Percentiles rank a stretch among this genome's conserved stretches.
phyloP scores from a whole-genome alignment of 23 tunicate species.

The Halocynthia aurantium region DNA sequence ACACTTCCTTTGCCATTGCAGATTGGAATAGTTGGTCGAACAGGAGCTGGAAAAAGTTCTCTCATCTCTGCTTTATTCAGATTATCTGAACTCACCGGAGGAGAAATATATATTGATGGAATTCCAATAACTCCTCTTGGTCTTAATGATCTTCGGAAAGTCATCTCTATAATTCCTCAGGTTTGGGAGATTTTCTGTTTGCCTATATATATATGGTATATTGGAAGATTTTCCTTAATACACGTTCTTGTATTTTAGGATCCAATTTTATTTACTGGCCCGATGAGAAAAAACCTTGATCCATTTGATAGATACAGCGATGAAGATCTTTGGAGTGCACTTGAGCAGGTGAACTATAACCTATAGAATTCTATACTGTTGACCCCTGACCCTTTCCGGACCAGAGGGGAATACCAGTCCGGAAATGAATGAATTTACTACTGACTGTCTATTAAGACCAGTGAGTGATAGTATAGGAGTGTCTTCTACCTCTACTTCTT shows the following conservation, averaged over 20 bases:
- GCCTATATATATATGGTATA: background rate
- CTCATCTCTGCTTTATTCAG: constrained; percentile 56
- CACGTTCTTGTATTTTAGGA: constrained; percentile 48
- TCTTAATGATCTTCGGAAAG: constrained; percentile 39
- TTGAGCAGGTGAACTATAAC: constrained; percentile 43
- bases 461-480: background rate
- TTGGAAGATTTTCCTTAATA: background rate
- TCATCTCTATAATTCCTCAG: constrained; percentile 55
- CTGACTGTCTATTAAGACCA: background rate
- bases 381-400: too few species aligned
- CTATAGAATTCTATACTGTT: background rate
- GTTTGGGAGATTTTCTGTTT: background rate
- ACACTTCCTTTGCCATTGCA: background rate
- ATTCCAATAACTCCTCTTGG: constrained; percentile 34
- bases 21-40: constrained; percentile 72
- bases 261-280: constrained; percentile 78
- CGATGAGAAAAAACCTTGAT: constrained; percentile 73
- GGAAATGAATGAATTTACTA: background rate
- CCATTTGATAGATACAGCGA: constrained; percentile 64
- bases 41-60: constrained; percentile 86
- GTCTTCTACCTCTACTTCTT: background rate
- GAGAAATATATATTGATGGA: constrained; percentile 49
- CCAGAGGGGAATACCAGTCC: background rate
- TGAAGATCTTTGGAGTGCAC: constrained; percentile 63
- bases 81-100: constrained; percentile 37